Conservation (phyloP, 2,797 vertebrate species). For the Melanotaenia parkinsoni region DNA sequence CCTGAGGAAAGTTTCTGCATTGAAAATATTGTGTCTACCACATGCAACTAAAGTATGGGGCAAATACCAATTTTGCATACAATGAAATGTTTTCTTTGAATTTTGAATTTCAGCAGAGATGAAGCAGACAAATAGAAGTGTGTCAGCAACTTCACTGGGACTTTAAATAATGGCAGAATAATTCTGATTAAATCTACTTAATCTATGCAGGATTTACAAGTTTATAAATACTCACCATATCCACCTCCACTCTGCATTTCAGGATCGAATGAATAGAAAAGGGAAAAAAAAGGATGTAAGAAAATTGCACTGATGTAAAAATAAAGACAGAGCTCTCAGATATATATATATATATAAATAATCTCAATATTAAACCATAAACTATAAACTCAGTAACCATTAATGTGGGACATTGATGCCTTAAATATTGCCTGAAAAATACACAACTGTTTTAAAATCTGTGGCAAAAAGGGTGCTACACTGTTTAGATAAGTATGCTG, state of each 20-base stretch:
- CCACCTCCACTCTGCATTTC: constrained; percentile 89
- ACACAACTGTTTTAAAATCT: background rate
- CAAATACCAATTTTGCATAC: background rate
- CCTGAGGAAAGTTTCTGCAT: background rate
- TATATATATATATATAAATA: background rate
- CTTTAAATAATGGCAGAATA: background rate
- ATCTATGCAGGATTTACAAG: constrained; percentile 30
- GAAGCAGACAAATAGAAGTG: too few species aligned
- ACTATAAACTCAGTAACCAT: background rate
- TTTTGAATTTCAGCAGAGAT: background rate
- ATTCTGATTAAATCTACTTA: background rate
- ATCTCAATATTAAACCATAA: background rate
- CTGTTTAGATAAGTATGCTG: background rate
- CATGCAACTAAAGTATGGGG: background rate
- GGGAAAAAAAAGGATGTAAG: background rate
- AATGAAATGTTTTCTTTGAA: background rate
- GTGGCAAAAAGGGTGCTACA: background rate
- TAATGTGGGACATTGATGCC: background rate
- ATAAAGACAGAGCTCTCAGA: background rate
- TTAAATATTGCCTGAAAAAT: background rate
- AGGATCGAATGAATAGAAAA: constrained; percentile 36
- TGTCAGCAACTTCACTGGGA: too few species aligned
- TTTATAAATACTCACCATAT: constrained; percentile 90
- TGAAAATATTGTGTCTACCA: background rate
- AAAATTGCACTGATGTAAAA: constrained; percentile 12